These are phyloP conservation scores for Pammene aurita DNA, from an alignment of 2,888 invertebrate genomes.

Conservation along the genomic window DNA sequence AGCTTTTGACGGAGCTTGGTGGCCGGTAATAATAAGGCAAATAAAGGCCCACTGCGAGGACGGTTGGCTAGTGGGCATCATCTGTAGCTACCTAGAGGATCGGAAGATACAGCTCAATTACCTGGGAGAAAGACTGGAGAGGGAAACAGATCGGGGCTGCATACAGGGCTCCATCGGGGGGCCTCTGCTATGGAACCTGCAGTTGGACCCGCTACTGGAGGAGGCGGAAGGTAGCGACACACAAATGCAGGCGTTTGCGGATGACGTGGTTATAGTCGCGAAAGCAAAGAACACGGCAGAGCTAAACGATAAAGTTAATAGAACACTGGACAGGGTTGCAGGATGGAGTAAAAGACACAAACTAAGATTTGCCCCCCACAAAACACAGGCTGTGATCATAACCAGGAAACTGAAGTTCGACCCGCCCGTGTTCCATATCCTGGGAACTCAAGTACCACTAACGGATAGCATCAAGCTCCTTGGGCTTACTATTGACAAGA, in stretches of 20 bases:
- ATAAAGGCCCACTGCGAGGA: background rate
- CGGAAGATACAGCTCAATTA: background rate
- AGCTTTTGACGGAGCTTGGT: background rate
- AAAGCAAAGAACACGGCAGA: background rate
- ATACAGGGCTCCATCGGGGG: background rate
- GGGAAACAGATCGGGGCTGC: background rate
- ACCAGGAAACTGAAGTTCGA: background rate
- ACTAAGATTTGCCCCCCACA: background rate
- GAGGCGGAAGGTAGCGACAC: background rate
- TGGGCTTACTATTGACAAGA: constrained; percentile 1
- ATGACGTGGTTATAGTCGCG: background rate
- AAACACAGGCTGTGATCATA: background rate
- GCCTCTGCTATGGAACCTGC: background rate
- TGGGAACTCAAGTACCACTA: background rate
- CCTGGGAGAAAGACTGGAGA: background rate
- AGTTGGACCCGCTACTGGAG: background rate
- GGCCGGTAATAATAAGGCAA: background rate
- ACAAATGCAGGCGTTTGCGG: background rate
- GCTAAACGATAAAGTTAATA: background rate
- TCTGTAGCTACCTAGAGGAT: background rate
- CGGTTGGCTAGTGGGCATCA: background rate
- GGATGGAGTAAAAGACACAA: background rate
- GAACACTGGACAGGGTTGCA: background rate
- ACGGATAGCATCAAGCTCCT: constrained; percentile 14
- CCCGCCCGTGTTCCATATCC: background rate